These are phyloP conservation scores for Enteromius unitaeniatus DNA, from an alignment of 2,797 vertebrate genomes.

Conservation along the genomic window DNA sequence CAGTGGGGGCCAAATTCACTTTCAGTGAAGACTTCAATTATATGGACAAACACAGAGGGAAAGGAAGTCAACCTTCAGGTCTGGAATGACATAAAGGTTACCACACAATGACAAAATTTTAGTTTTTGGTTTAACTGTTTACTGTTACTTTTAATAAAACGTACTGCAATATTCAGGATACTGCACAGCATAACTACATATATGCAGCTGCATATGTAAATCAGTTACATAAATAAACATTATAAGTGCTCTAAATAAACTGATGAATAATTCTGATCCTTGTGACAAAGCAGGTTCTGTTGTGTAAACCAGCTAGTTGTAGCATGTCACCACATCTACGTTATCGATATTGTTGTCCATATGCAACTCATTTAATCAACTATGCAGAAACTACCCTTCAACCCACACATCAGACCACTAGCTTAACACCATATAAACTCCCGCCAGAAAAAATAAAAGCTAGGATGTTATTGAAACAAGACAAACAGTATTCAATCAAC, in stretches of 20 bases:
- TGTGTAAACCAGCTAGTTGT: constrained; percentile 22
- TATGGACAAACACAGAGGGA: not conserved
- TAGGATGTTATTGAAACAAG: not conserved
- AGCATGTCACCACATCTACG: constrained; percentile 2
- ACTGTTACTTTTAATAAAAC: not conserved
- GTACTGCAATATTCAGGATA: not conserved
- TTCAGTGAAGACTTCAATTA: not conserved
- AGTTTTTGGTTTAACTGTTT: not conserved
- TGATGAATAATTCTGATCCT: constrained; percentile 5
- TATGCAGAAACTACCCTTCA: not conserved
- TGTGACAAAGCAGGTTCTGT: not conserved
- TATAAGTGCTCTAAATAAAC: constrained; percentile 5
- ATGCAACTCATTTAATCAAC: not conserved
- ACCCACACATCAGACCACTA: not conserved
- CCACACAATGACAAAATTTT: no score
- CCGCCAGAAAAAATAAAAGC: not conserved
- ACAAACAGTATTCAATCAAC: not conserved
- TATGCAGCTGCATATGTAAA: not conserved
- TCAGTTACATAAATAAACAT: not conserved
- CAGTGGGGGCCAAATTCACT: not conserved
- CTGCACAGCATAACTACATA: not conserved
- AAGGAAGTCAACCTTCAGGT: not conserved
- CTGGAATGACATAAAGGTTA: not conserved
- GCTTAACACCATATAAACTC: not conserved
- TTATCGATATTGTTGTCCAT: not conserved